Conservation (phyloP, 2,113 vertebrate genomes). For the Globicephala melas region DNA sequence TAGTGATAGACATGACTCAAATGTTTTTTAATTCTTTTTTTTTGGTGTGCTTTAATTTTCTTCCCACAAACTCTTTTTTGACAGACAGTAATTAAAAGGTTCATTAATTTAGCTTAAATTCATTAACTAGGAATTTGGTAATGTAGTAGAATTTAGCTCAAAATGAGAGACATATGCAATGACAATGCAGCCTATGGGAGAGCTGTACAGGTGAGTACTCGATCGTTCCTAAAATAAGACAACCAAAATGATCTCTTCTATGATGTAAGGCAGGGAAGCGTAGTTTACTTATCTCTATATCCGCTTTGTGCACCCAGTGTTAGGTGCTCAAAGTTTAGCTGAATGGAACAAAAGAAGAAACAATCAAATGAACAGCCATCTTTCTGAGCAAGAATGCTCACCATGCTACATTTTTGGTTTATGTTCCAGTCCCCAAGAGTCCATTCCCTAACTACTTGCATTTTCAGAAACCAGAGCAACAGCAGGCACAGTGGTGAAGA, state of each 20-base stretch:
- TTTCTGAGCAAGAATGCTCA: conserved; percentile 10
- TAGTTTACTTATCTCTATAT: neutral
- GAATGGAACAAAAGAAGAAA: neutral
- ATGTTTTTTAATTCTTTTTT: neutral
- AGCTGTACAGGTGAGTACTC: neutral
- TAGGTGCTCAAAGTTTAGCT: neutral
- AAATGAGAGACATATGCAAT: neutral
- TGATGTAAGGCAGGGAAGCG: neutral
- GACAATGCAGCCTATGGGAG: neutral
- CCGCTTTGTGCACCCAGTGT: neutral
- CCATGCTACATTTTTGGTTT: neutral
- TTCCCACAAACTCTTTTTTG: neutral
- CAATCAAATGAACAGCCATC: neutral
- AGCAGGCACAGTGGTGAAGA: neutral
- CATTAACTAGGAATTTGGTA: neutral
- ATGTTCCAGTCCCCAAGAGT: neutral
- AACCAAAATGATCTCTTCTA: neutral
- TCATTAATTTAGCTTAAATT: neutral
- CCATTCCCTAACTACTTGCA: neutral
- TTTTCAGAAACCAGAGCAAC: neutral
- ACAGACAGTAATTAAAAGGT: neutral
- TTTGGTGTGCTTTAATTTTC: neutral
- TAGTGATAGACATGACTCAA: neutral
- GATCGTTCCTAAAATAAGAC: neutral
- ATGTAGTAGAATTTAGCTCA: neutral